Base-by-base conservation (phyloP, 2,797 vertebrate genomes). In the Sus cebifrons region DNA sequence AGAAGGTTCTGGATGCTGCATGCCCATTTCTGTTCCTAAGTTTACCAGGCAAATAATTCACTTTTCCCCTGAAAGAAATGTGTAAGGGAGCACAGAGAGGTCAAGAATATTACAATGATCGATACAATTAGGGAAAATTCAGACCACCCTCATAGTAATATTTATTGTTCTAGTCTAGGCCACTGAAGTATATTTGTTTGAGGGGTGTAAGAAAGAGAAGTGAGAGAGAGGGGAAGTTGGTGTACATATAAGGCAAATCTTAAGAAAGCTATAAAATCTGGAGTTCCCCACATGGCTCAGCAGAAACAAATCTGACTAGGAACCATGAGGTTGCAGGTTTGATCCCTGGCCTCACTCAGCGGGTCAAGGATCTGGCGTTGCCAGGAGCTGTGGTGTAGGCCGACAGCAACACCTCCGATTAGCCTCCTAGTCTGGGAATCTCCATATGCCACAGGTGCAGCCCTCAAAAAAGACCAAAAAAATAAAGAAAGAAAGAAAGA, bases 251-350 rank as follows among this genome's bases (percentile, higher is more conserved):
- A 75, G 29, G 18, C 1, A 71, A 84, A 36, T 64, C 73, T 88
- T 88, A 40, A 71, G 56, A 79, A 95, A 96, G 27, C 13, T 79
- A 29, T 78, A 60, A 92, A 78, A 77, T 52, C 32, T 52, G 36
- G 36, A 36, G 36, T 36, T 36, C 36, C 36, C 36, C 36, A 36
- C 36, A 36, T 36, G 36, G 36, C 36, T 36, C 36, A 36, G 36
- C 36, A 36, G 36, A 36, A 36, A 36, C 36, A 36, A 36, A 36
- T 36, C 36, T 36, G 36, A 36, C 36, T 36, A 36, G 36, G 36
- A 36, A 36, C 36, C 36, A 36, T 36, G 36, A 36, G 36, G 36
- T 36, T 36, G 36, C 36, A 36, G 36, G 36, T 36, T 36, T 36
- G 36, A 36, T 36, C 36, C 36, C 36, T 36, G 36, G 36, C 36